These are phyloP conservation scores for Melanotaenia pygmaea DNA, from an alignment of 2,797 vertebrate genomes.

Conservation along the genomic window DNA sequence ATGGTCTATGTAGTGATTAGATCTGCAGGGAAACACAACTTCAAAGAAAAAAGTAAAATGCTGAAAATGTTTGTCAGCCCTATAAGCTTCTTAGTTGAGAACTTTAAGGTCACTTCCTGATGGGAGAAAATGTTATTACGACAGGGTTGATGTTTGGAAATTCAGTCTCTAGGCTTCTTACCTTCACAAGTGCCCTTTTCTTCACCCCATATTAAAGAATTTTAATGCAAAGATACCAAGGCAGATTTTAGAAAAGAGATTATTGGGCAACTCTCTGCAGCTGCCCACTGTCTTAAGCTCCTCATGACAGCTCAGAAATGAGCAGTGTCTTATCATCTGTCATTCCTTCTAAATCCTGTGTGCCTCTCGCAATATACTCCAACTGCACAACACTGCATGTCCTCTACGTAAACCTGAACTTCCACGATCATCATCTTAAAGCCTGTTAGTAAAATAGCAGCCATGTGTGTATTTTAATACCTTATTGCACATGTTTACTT, in stretches of 20 bases:
- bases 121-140: conserved; percentile 53
- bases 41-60: conserved; percentile 74
- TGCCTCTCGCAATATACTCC: conserved; percentile 40
- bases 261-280: conserved; percentile 58
- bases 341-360: conserved; percentile 66
- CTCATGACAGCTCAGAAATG: conserved; percentile 65
- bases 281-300: conserved; percentile 69
- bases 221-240: conserved; percentile 70
- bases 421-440: conserved; percentile 19
- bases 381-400: conserved; percentile 46
- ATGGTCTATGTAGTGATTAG: conserved; percentile 44
- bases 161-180: conserved; percentile 36
- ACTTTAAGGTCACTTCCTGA: conserved; percentile 65
- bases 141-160: conserved; percentile 44
- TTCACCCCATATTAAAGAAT: conserved; percentile 61
- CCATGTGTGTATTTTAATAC: conserved; percentile 48
- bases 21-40: conserved; percentile 55
- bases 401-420: conserved; percentile 52
- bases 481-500: conserved; percentile 43
- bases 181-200: conserved; percentile 46
- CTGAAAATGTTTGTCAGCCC: conserved; percentile 60
- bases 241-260: conserved; percentile 72
- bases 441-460: conserved; percentile 43
- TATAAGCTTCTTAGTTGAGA: conserved; percentile 74
- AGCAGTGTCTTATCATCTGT: conserved; percentile 68